A percentile compares a stretch with the other conserved stretches of the same genome.
phyloP scores from a whole-genome alignment of 1,140 invertebrate genomes.

The Globodera rostochiensis region DNA sequence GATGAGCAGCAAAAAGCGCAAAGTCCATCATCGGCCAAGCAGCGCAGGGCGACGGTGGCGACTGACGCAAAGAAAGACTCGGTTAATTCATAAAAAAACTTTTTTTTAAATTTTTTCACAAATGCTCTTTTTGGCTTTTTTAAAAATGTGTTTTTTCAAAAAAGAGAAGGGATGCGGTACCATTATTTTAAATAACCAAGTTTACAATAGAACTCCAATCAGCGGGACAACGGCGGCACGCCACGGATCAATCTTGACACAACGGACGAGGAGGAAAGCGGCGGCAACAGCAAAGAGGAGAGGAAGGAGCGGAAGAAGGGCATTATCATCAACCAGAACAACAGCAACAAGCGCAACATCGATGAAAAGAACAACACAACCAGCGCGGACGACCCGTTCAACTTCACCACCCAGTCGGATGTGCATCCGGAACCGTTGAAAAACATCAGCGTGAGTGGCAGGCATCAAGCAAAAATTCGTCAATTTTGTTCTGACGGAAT shows the following conservation, averaged over 20 bases:
- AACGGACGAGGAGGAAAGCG: neutral
- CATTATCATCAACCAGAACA: neutral
- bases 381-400: slow-evolving; percentile 51
- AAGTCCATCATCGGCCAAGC: neutral
- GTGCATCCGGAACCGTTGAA: slow-evolving; percentile 59
- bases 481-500: neutral
- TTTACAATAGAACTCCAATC: neutral
- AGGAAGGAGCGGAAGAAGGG: no score
- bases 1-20: no score
- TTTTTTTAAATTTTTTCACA: no score
- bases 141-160: no score
- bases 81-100: no score
- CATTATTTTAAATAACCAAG: no score
- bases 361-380: slow-evolving; percentile 16
- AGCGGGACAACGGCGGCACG: slow-evolving; percentile 6
- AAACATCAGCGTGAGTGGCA: slow-evolving; percentile 42
- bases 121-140: no score
- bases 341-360: slow-evolving; percentile 2
- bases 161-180: no score
- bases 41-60: slow-evolving; percentile 18
- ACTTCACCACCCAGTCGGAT: slow-evolving; percentile 50
- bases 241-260: neutral
- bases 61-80: no score
- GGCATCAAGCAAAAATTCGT: neutral
- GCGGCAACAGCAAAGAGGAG: slow-evolving; percentile 20